Base-by-base conservation (phyloP, 2,888 invertebrate species). In the Autographa gamma region DNA sequence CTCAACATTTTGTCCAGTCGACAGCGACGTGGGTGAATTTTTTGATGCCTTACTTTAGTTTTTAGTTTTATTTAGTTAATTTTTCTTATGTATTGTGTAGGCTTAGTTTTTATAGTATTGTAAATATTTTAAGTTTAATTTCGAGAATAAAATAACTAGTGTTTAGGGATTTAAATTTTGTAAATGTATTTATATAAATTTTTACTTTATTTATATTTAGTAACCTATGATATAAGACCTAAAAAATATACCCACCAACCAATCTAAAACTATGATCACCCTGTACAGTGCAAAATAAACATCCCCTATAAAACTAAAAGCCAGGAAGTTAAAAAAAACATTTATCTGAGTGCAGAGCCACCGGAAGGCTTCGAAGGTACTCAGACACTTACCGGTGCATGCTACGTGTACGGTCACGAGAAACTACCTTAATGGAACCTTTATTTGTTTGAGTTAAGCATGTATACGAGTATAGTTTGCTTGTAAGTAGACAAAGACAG, bases 291-390 rank as follows among this genome's bases (percentile, higher is more conserved):
- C 6, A 60, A 11, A 11, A 16, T 14, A 62, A 19, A 43, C 25
- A 18, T 52, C 54, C 48, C 18, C 19, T 54, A 61, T 65, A 74
- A 63, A 63, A 16, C 60, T 38, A 41, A 65, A 65, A 66, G 65
- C 58, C 8, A 54, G 63, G 63, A 65, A 73, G 54, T 11, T 56
- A 72, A 59, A 25, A 64, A 32, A 65, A 63, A 63, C 74, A 74
- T 68, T 74, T 70, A 41, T 60, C 60, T 71, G 66, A 71, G 66
- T 74, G 59, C 63, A 58, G 62, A 61, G 63, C 32, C 58, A 14
- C 60, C 77, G 77, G 77, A 77, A 63, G 65, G 32, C 13, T 0
- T 64, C 65, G 78, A 70, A 74, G 65, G 59, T 73, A 52, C 58
- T 69, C 9, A 58, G 62, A 54, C 71, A 70, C 70, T 77, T 77